phyloP scores from a whole-genome alignment of 2,113 vertebrate genomes.

The Lophura nycthemera region DNA sequence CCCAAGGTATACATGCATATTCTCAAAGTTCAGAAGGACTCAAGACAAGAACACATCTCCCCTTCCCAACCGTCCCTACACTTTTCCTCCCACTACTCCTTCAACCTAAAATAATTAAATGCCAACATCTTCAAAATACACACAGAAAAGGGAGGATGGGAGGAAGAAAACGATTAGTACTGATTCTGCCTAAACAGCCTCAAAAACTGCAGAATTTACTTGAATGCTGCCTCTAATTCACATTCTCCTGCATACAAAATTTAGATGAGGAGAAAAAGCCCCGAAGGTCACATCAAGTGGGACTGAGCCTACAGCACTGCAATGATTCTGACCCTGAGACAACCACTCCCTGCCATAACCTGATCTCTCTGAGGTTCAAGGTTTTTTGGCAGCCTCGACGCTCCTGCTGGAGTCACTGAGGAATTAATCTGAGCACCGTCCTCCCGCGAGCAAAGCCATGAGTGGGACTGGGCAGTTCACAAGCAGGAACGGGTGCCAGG shows the following conservation, averaged over 20 bases:
- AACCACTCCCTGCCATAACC: background rate
- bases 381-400: background rate
- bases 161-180: background rate
- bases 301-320: background rate
- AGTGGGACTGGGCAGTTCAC: background rate
- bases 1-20: conserved; percentile 7
- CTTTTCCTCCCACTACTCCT: background rate
- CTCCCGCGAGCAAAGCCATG: background rate
- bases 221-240: background rate
- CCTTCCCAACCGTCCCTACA: background rate
- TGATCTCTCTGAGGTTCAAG: background rate
- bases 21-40: conserved; percentile 7
- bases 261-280: background rate
- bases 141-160: accelerated
- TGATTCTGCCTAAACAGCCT: background rate
- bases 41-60: background rate
- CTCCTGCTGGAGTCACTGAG: background rate
- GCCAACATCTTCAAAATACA: background rate
- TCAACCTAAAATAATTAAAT: background rate
- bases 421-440: background rate
- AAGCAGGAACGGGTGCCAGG: background rate
- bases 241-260: background rate
- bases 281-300: background rate
- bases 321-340: background rate
- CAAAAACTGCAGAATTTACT: background rate